Evolutionary conservation across 1,140 invertebrate species (phyloP), one percentile per base, ranked within the genome.

Genomic region (Aphaenogaster ashmeadi): DNA sequence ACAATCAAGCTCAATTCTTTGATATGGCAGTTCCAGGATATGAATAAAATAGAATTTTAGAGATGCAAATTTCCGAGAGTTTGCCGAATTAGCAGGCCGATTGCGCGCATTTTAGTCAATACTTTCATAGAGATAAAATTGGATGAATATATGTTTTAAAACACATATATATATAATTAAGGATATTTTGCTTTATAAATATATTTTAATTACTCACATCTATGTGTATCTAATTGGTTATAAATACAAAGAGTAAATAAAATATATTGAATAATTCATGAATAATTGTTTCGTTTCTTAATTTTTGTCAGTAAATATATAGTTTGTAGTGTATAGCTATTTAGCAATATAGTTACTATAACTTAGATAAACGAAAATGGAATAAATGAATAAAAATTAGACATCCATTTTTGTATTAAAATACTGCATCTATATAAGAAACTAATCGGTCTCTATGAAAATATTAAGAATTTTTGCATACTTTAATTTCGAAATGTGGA

Each of bases 21-120:
- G 96, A 96, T 96, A 96, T 96, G 96, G 96, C 96, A 96, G 95
- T 96, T 96, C 95, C 95, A 96, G 94, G 96, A 96, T 96, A 96
- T 96, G 96, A 95, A 95, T 91, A 94, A 94, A 27, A 93, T 93
- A 93, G 91, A 93, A 88, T 89, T 91, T 91, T 64, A 92, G 67
- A 62, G n/a, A 74, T 44, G 47, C 4, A 64, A 67, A 44, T 60
- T 85, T 91, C 36, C 9, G 9, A 50, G 5, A 27, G 15, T 62
- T 72, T 33, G 11, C 36, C 41, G 52, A 54, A 87, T 50, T 36
- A 69, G 36, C 9, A 41, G 58, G 47, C 56, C 33, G 41, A 71
- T 84, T 67, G 21, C 1, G n/a, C 18, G 27, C 13, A 64, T 50
- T n/a, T n/a, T 21, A 75, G 54, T 88, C 67, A 56, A 88, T 90